A percentile compares a stretch with the other conserved stretches of the same genome.
Evolutionary conservation across 2,113 vertebrate species (phyloP).

Genomic region (pig (Sus scrofa)): DNA sequence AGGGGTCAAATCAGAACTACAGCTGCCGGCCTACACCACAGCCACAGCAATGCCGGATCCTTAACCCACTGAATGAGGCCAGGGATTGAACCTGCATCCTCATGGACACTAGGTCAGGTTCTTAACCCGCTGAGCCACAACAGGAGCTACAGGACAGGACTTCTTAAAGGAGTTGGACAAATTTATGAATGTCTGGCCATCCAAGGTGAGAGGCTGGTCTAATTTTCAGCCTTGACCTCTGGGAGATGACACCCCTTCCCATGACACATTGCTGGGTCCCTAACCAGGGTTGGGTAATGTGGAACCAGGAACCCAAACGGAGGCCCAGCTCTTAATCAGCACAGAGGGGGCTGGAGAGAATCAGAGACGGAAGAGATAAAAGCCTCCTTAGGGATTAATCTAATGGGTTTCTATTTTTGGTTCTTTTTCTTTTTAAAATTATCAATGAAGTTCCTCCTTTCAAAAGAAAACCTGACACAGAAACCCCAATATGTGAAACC

Average conservation of each 20-base stretch:
- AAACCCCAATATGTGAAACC: neutral
- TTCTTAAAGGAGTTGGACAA: neutral
- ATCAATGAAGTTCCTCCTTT: neutral
- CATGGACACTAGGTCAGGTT: too few relatives aligned
- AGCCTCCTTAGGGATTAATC: neutral
- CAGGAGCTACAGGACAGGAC: too few relatives aligned
- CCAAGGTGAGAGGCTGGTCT: neutral
- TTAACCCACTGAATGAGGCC: too few relatives aligned
- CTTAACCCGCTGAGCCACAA: too few relatives aligned
- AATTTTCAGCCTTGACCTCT: neutral
- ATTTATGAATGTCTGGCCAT: neutral
- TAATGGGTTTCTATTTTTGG: neutral
- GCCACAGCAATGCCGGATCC: too few relatives aligned
- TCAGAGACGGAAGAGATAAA: neutral
- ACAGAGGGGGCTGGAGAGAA: neutral
- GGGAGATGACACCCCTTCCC: neutral
- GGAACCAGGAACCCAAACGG: neutral
- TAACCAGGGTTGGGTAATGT: neutral
- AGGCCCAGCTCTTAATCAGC: neutral
- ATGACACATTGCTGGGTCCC: fast-evolving
- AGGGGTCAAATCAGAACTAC: too few relatives aligned
- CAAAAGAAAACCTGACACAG: neutral
- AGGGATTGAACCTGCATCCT: too few relatives aligned
- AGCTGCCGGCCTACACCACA: too few relatives aligned
- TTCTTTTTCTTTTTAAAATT: slow-evolving; percentile 17